phyloP scores from a whole-genome alignment of 2,797 vertebrate genomes.

The Spea hammondii region DNA sequence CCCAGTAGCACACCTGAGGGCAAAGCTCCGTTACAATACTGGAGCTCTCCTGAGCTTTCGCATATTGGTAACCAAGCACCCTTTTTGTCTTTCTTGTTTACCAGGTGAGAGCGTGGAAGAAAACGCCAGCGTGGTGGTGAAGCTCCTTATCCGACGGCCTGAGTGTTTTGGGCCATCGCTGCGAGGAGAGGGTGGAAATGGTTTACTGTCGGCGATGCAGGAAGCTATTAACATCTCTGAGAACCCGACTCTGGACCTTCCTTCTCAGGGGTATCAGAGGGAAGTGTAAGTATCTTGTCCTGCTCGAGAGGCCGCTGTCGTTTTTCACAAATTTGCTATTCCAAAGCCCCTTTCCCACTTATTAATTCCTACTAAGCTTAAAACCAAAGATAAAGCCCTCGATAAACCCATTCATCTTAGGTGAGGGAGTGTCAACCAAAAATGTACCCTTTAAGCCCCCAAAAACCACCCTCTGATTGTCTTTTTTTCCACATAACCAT shows the following conservation, averaged over 20 bases:
- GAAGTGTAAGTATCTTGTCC: conserved; percentile 74
- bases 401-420: too few species aligned
- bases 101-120: conserved; percentile 97
- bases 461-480: too few species aligned
- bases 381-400: too few species aligned
- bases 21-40: conserved; percentile 1
- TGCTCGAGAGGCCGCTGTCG: not conserved
- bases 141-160: conserved; percentile 91
- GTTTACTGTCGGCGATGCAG: conserved; percentile 92
- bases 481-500: not conserved
- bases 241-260: conserved; percentile 85
- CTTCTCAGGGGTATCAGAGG: conserved; percentile 81
- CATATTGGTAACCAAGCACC: conserved; percentile 35
- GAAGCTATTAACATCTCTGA: conserved; percentile 96
- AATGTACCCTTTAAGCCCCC: too few species aligned
- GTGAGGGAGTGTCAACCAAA: too few species aligned
- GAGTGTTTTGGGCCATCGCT: conserved; percentile 97
- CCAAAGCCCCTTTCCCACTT: too few species aligned
- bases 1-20: not conserved
- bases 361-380: too few species aligned
- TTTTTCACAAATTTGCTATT: too few species aligned
- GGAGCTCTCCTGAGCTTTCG: not conserved
- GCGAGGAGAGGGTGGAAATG: conserved; percentile 92
- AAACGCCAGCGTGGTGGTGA: conserved; percentile 96
- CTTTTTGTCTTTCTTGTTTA: conserved; percentile 38